Evolutionary conservation across 2,888 invertebrate species (phyloP).

Genomic region (Ashinkailepas kermadecensis): DNA sequence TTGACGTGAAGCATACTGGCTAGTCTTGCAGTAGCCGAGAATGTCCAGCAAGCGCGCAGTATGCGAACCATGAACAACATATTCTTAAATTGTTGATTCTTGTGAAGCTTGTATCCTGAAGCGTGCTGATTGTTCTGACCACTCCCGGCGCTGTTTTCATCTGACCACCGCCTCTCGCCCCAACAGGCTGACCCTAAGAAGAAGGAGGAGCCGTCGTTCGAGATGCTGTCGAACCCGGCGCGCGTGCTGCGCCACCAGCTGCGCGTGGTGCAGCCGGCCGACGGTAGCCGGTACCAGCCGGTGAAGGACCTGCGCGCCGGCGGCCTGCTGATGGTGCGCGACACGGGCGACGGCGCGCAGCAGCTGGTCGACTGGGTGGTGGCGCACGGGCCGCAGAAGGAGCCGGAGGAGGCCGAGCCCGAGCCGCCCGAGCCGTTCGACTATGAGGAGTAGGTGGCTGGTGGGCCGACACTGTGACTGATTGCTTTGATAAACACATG

Average conservation of each 20-base stretch:
- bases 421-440: slow-evolving; percentile 97
- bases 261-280: slow-evolving; percentile 62
- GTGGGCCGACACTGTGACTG: no score
- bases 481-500: no score
- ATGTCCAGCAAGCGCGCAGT: no score
- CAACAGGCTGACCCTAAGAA: slow-evolving; percentile 46
- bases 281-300: slow-evolving; percentile 71
- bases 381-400: slow-evolving; percentile 46
- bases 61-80: no score
- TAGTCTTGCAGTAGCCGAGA: no score
- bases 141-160: slow-evolving; percentile 37
- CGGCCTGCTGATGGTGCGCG: slow-evolving; percentile 90
- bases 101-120: no score
- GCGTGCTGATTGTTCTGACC: no score
- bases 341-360: slow-evolving; percentile 57
- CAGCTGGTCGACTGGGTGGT: slow-evolving; percentile 33
- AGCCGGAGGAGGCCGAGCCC: slow-evolving; percentile 90
- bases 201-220: slow-evolving; percentile 71
- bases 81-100: no score
- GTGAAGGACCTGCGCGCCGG: slow-evolving; percentile 90
- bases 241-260: slow-evolving; percentile 85
- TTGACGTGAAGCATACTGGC: no score
- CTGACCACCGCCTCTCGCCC: background rate
- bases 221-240: slow-evolving; percentile 89
- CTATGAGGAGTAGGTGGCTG: slow-evolving; percentile 61